These are phyloP conservation scores for Pao palembangensis DNA, from an alignment of 2,113 vertebrate genomes.

Conservation along the genomic window DNA sequence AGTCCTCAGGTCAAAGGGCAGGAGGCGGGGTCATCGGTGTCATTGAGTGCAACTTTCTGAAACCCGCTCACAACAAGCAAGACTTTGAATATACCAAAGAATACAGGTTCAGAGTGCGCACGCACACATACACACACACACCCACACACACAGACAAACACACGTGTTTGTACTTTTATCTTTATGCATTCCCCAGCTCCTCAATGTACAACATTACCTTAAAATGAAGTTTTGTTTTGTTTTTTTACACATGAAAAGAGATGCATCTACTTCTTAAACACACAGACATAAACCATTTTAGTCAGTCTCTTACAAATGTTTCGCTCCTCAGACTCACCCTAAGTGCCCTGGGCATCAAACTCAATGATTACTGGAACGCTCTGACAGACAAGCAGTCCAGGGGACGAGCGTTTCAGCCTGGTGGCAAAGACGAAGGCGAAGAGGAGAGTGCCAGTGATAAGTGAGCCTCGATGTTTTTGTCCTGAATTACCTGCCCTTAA, in stretches of 20 bases:
- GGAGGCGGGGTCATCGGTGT: slow-evolving; percentile 79
- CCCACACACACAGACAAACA: background rate
- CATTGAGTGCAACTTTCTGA: slow-evolving; percentile 83
- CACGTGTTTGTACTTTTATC: too few relatives aligned
- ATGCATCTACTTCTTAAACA: too few relatives aligned
- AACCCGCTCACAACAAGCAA: slow-evolving; percentile 82
- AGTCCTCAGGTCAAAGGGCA: slow-evolving; percentile 72
- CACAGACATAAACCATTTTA: background rate
- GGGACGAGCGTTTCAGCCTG: slow-evolving; percentile 59
- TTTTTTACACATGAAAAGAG: too few relatives aligned
- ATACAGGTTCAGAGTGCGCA: slow-evolving; percentile 66
- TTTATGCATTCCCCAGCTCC: too few relatives aligned
- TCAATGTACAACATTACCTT: background rate
- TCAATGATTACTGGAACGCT: slow-evolving; percentile 81
- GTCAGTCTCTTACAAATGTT: background rate
- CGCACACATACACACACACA: too few relatives aligned
- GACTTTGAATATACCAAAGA: slow-evolving; percentile 85
- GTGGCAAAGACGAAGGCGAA: slow-evolving; percentile 35
- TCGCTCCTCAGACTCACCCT: slow-evolving; percentile 68
- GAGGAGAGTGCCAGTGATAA: slow-evolving; percentile 15
- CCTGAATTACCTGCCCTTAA: background rate
- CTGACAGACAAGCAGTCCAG: slow-evolving; percentile 69
- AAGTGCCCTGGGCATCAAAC: slow-evolving; percentile 77
- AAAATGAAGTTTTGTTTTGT: too few relatives aligned
- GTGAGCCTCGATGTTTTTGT: slow-evolving; percentile 41